Conservation (phyloP, 2,888 invertebrate species). For the Trisateles emortualis region DNA sequence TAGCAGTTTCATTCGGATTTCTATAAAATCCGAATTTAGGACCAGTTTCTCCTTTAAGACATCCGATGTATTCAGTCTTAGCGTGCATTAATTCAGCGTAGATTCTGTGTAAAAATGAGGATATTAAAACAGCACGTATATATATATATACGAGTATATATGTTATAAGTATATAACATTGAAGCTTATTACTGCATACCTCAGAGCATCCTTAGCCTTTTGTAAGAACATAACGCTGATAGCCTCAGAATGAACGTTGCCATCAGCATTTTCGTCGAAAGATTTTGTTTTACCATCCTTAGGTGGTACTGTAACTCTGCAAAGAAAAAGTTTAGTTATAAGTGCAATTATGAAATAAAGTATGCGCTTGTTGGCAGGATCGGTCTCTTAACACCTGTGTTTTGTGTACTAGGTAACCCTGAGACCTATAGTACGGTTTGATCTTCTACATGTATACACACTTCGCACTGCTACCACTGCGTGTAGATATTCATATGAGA, state of each 20-base stretch:
- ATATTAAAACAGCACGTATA: background rate
- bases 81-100: conserved; percentile 90
- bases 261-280: conserved; percentile 92
- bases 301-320: conserved; percentile 82
- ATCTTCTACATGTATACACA: too few relatives aligned
- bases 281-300: conserved; percentile 93
- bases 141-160: too few relatives aligned
- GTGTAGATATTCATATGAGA: too few relatives aligned
- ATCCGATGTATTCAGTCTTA: conserved; percentile 87
- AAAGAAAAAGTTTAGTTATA: too few relatives aligned
- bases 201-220: conserved; percentile 86
- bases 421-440: too few relatives aligned
- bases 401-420: too few relatives aligned
- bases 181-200: conserved; percentile 50
- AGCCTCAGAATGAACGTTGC: conserved; percentile 90
- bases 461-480: too few relatives aligned
- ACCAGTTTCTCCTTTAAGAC: conserved; percentile 52
- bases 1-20: conserved; percentile 38
- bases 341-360: too few relatives aligned
- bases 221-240: conserved; percentile 89
- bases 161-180: background rate
- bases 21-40: conserved; percentile 51
- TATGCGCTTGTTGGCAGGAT: too few relatives aligned
- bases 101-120: conserved; percentile 56
- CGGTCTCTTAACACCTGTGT: too few relatives aligned